Conservation (phyloP, 2,888 invertebrate genomes). For the Sepioteuthis lessoniana region DNA sequence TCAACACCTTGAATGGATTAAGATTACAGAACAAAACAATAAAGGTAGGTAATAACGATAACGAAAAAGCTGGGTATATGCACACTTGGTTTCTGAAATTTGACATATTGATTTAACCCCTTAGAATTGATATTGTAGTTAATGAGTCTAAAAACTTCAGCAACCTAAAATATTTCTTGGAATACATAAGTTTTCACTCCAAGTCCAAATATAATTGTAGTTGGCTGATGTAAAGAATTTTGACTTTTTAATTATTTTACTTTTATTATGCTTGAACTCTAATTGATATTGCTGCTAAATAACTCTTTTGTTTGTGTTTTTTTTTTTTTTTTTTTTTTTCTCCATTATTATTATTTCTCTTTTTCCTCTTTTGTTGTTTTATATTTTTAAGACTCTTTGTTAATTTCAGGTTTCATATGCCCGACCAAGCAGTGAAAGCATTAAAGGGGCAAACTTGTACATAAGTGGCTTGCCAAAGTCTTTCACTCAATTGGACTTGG, state of each 20-base stretch:
- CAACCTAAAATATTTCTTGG: slow-evolving; percentile 40
- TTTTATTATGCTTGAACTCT: slow-evolving; percentile 48
- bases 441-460: slow-evolving; percentile 76
- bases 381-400: slow-evolving; percentile 63
- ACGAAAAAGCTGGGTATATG: slow-evolving; percentile 36
- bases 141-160: neutral
- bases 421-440: slow-evolving; percentile 76
- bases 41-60: slow-evolving; percentile 79
- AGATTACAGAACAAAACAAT: slow-evolving; percentile 99
- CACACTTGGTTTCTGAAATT: slow-evolving; percentile 43
- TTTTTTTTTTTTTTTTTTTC: slow-evolving; percentile 48
- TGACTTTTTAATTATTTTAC: slow-evolving; percentile 42
- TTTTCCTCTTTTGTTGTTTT: slow-evolving; percentile 57
- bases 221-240: slow-evolving; percentile 45
- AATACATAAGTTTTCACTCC: slow-evolving; percentile 43
- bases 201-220: slow-evolving; percentile 47
- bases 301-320: slow-evolving; percentile 46
- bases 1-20: slow-evolving; percentile 96
- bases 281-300: slow-evolving; percentile 48
- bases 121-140: slow-evolving; percentile 42
- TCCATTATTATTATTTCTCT: slow-evolving; percentile 57
- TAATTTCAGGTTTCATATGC: slow-evolving; percentile 75
- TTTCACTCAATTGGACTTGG: slow-evolving; percentile 76
- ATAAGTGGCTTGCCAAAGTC: slow-evolving; percentile 76
- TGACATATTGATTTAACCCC: slow-evolving; percentile 39